Evolutionary conservation across 1,140 invertebrate genomes (phyloP).

Genomic region (Heliconius himera): DNA sequence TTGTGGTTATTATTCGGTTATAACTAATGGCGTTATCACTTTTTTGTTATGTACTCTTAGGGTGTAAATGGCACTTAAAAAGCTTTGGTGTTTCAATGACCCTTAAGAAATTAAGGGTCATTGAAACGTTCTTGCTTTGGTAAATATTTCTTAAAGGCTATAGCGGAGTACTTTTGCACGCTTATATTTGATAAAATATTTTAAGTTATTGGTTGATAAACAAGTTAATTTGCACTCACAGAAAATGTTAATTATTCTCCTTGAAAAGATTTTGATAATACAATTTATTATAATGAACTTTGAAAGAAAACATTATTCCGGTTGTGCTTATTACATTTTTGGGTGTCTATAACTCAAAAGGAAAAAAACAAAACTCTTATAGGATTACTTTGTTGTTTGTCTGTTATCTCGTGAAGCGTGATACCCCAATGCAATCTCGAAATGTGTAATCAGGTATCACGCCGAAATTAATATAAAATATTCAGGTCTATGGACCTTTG

Average conservation of each 20-base stretch:
- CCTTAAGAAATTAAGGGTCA: background rate
- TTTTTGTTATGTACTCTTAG: background rate
- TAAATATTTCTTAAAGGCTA: background rate
- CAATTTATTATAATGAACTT: background rate
- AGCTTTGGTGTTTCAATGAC: slow-evolving; percentile 1
- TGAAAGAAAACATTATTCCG: no score
- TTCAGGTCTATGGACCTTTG: no score
- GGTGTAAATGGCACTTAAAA: background rate
- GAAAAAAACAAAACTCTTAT: no score
- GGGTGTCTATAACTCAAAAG: no score
- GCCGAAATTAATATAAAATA: no score
- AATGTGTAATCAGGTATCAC: no score
- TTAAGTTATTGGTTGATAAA: background rate
- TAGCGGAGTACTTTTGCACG: background rate
- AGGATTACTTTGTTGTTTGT: no score
- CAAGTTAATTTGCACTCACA: background rate
- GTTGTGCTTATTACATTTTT: no score
- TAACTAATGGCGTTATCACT: background rate
- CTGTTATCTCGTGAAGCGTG: no score
- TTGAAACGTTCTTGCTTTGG: background rate
- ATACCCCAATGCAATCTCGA: no score
- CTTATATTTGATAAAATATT: slow-evolving; percentile 1
- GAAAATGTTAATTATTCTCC: background rate
- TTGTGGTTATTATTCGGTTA: background rate
- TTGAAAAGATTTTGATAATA: background rate